A percentile compares a stretch with the other conserved stretches of the same genome.
Conservation (phyloP, 2,797 vertebrate genomes). For the Yasuhikotakia modesta region DNA sequence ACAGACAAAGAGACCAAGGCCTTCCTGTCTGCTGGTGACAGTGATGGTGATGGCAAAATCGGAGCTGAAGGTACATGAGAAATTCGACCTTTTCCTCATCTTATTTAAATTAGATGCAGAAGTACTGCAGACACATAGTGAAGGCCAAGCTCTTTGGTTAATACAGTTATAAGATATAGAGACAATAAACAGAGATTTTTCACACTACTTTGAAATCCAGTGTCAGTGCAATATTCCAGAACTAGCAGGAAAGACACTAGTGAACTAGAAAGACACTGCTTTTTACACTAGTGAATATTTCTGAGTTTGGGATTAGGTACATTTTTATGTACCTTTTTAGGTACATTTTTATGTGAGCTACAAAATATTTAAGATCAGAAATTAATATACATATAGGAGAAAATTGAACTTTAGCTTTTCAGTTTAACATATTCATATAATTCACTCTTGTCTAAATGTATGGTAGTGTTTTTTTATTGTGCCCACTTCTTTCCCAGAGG, state of each 20-base stretch:
- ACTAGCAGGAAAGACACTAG: too few relatives aligned
- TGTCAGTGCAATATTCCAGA: background rate
- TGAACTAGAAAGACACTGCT: too few relatives aligned
- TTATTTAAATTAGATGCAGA: background rate
- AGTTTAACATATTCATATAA: background rate
- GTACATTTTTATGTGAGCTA: too few relatives aligned
- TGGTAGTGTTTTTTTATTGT: background rate
- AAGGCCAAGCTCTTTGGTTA: too few relatives aligned
- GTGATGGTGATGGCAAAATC: conserved; percentile 81
- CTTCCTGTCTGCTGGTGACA: conserved; percentile 67
- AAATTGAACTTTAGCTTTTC: background rate
- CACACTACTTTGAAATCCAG: background rate
- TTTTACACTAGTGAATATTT: too few relatives aligned
- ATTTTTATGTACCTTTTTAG: too few relatives aligned
- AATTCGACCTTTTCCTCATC: background rate
- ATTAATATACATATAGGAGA: too few relatives aligned
- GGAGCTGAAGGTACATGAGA: conserved; percentile 73
- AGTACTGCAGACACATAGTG: background rate
- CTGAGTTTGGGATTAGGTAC: too few relatives aligned
- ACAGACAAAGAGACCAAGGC: conserved; percentile 66
- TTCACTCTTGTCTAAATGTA: background rate
- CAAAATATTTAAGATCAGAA: too few relatives aligned
- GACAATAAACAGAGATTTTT: background rate
- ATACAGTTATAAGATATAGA: too few relatives aligned
- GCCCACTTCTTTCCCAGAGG: background rate